Evolutionary conservation across 2,797 vertebrate species (phyloP), one percentile per base, ranked within the genome.

Genomic region (Cirrhinus molitorella): DNA sequence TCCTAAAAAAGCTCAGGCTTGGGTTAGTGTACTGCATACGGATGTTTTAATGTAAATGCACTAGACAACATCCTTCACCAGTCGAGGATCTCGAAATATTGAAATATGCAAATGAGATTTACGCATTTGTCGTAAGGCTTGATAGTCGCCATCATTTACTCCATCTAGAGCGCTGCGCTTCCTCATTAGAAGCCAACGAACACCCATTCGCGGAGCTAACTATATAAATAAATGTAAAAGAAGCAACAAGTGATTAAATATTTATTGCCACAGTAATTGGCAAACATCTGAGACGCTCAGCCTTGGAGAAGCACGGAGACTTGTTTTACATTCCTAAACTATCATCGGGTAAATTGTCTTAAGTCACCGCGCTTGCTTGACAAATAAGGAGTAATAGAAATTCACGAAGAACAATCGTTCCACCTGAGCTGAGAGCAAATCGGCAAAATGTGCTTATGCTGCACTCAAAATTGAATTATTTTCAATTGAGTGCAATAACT

Each of bases 201-300:
- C 57, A 81, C 51, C 37, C n/a, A 25, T 65, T 71, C 12, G 45
- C 53, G 57, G 70, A 68, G 71, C 45, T 28, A 75, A 86, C 85
- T 85, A 84, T 85, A 86, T 85, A 78, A 88, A 86, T 84, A 84
- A 80, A 85, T 83, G 81, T 71, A 83, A 76, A 89, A 80, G 74
- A 67, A 84, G 72, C 81, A 90, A 88, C 85, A 84, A 85, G 84
- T 86, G 76, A 86, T 90, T 85, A 87, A 89, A 88, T 86, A 90
- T 89, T 87, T 89, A 90, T 89, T 84, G 75, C 80, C 63, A 72
- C 68, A 73, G 85, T 89, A 88, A 89, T 89, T 87, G 86, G 86
- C 82, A 89, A 87, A 85, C 85, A 88, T 87, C 85, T 80, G 81
- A 82, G 84, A 80, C 14, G 25, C 57, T 85, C 57, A 80, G 83